Evolutionary conservation across 2,888 invertebrate species (phyloP).

Genomic region (Griposia aprilina): DNA sequence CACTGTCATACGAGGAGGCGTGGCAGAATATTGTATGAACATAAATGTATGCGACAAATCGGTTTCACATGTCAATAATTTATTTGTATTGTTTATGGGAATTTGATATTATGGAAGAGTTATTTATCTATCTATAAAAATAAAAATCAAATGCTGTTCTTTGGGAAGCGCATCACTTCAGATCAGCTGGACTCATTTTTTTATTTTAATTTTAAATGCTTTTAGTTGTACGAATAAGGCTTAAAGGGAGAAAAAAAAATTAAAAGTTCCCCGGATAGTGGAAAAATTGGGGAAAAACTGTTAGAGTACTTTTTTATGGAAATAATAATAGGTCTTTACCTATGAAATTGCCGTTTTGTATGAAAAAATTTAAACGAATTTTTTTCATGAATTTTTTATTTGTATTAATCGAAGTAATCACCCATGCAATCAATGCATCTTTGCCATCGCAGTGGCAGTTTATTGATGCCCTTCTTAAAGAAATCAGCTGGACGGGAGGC

Average conservation of each 20-base stretch:
- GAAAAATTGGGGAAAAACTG: background rate
- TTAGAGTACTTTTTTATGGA: background rate
- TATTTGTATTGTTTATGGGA: conserved; percentile 2
- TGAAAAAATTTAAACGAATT: too few species aligned
- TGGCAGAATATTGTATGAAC: conserved; percentile 44
- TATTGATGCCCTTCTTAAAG: too few species aligned
- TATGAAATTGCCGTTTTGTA: too few species aligned
- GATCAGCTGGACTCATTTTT: too few species aligned
- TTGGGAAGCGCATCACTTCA: background rate
- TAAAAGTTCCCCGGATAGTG: background rate
- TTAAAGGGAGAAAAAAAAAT: background rate
- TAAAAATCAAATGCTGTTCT: background rate
- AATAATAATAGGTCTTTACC: too few species aligned
- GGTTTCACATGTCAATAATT: conserved; percentile 49
- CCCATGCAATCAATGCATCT: too few species aligned
- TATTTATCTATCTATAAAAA: background rate
- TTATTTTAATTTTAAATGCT: too few species aligned
- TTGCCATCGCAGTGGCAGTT: too few species aligned
- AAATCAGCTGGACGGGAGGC: too few species aligned
- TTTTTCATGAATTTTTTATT: too few species aligned
- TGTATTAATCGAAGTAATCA: too few species aligned
- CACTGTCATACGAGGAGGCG: conserved; percentile 55
- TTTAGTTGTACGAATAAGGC: background rate
- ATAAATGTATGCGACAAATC: conserved; percentile 38
- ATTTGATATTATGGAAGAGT: background rate